Base-by-base conservation (phyloP, 2,888 invertebrate species). In the Amphipoea oculea region DNA sequence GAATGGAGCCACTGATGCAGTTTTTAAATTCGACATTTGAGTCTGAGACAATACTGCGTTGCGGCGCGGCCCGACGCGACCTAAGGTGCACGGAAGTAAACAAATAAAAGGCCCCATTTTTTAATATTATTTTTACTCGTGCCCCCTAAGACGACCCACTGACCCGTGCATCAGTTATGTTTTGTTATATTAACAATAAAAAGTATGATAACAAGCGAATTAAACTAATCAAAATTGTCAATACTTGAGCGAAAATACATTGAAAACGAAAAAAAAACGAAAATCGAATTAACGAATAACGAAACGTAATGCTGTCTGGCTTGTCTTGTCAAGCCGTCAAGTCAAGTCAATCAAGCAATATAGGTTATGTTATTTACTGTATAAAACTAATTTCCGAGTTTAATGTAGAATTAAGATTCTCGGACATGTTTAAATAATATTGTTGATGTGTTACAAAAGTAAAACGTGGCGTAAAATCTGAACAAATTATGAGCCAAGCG, bases 361-460 rank as follows among this genome's bases (percentile, higher is more conserved):
- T 36, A 81, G 81, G 81, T 81, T 81, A 81, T 51, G 45, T 81
- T 75, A 75, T 67, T 45, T 23, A n/a, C 5, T 62, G 45, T 17
- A 17, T 23, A 57, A 57, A 65, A 65, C 1, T 20, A 14, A 48
- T 69, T 69, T 63, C 23, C 2, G 63, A 42, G 45, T 68, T 68
- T 23, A 14, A 11, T 29, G 20, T 2, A 69, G 23, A 57, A 57
- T 14, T 65, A 4, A 11, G 0, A 5, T 14, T 69, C 11, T 45
- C 29, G 2, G 17, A 81, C 6, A 40, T 40, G 45, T 57, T 73
- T 20, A 40, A 81, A 57, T 57, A 73, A 63, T 40, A 40, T 54
- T 63, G 14, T 75, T n/a, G 9, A 69, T 63, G 9, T 76, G 54
- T 69, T 40, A 40, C 2, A 62, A 74, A 45, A 68, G 54, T 62